These are phyloP conservation scores for Pogonocichla stellata DNA, from an alignment of 2,113 vertebrate species.

Conservation along the genomic window DNA sequence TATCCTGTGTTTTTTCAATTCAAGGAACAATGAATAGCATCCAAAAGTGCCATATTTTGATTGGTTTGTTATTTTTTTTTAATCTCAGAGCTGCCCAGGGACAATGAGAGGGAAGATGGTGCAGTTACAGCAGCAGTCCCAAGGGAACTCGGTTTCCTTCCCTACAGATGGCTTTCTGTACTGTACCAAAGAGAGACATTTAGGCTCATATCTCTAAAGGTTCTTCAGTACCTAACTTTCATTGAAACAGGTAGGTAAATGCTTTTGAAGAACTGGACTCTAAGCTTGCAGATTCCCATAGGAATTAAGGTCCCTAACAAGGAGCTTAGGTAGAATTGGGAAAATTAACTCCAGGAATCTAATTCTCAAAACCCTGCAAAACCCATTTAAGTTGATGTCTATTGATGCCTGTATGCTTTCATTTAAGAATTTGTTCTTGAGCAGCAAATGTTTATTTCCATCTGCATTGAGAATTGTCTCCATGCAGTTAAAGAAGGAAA, in stretches of 20 bases:
- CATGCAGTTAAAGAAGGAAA: neutral
- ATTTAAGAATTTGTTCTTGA: neutral
- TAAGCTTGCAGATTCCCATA: neutral
- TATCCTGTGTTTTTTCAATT: neutral
- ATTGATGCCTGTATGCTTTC: neutral
- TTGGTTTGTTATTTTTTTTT: neutral
- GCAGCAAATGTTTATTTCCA: neutral
- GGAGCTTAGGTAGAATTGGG: neutral
- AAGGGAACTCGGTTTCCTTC: neutral
- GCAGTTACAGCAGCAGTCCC: neutral
- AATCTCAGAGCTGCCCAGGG: neutral
- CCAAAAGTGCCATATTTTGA: neutral
- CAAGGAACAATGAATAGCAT: fast-evolving
- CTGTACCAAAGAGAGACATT: neutral
- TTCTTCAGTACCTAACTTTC: neutral
- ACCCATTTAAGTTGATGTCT: neutral
- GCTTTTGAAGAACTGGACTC: neutral
- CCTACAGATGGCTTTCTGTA: neutral
- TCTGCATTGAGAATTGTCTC: neutral
- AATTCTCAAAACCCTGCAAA: neutral
- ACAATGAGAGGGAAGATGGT: neutral
- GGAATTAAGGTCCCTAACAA: neutral
- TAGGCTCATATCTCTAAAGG: neutral
- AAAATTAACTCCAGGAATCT: neutral
- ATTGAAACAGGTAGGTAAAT: neutral